These are phyloP conservation scores for Cerastoderma edule DNA, from an alignment of 2,888 invertebrate genomes.

Conservation along the genomic window DNA sequence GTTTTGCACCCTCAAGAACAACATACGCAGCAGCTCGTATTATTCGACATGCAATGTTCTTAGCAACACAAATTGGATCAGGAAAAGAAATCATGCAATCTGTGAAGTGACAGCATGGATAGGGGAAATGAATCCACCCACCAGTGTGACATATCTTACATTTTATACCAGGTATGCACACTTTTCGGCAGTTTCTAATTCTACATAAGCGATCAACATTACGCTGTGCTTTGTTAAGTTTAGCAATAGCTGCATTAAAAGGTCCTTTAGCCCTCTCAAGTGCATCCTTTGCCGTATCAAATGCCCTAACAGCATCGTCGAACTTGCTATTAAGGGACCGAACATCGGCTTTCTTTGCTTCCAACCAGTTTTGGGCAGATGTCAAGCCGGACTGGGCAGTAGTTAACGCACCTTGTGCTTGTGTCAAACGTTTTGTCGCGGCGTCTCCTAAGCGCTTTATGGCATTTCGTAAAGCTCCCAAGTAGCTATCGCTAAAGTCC, in stretches of 20 bases:
- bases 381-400: slow-evolving; percentile 6
- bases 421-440: slow-evolving; percentile 41
- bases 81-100: slow-evolving; percentile 57
- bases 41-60: slow-evolving; percentile 44
- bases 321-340: slow-evolving; percentile 42
- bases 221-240: slow-evolving; percentile 44
- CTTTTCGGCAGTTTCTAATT: slow-evolving; percentile 38
- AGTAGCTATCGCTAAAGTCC: slow-evolving; percentile 51
- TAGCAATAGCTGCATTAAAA: slow-evolving; percentile 37
- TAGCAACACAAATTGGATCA: slow-evolving; percentile 40
- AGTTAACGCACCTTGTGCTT: slow-evolving; percentile 15
- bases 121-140: slow-evolving; percentile 29
- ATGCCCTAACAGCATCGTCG: slow-evolving; percentile 43
- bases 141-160: slow-evolving; percentile 35
- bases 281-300: slow-evolving; percentile 44
- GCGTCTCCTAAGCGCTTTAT: slow-evolving; percentile 27
- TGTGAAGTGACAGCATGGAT: slow-evolving; percentile 46
- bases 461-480: slow-evolving; percentile 37
- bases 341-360: slow-evolving; percentile 41
- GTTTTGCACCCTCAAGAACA: slow-evolving; percentile 52
- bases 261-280: slow-evolving; percentile 55
- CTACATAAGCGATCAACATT: slow-evolving; percentile 55
- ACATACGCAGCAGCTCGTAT: slow-evolving; percentile 46
- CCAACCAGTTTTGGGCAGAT: slow-evolving; percentile 30
- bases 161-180: slow-evolving; percentile 59